A percentile compares a stretch with the other conserved stretches of the same genome.
Conservation (phyloP, 2,113 vertebrate genomes). For the Saccopteryx leptura region DNA sequence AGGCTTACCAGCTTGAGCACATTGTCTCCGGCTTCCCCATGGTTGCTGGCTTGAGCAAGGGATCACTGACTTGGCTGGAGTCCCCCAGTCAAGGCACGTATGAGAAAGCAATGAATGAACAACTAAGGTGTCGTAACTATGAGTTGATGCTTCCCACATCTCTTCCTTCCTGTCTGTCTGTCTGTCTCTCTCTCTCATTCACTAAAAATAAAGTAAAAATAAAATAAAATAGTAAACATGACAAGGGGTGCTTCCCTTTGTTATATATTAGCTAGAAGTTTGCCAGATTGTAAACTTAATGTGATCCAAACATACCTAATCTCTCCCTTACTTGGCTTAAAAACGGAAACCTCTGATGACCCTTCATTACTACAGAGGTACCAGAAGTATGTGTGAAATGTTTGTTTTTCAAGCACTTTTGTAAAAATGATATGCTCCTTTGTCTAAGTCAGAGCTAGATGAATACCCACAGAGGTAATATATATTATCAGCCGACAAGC, state of each 20-base stretch:
- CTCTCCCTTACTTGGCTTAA: not conserved
- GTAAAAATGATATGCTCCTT: not conserved
- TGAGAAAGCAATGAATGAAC: no score
- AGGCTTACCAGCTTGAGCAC: no score
- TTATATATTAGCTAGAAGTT: not conserved
- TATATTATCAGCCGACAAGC: slow-evolving; percentile 2
- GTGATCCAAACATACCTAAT: not conserved
- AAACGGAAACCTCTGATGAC: not conserved
- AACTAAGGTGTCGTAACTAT: no score
- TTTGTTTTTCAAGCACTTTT: slow-evolving; percentile 8
- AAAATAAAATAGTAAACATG: not conserved
- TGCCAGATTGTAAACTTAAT: slow-evolving; percentile 1
- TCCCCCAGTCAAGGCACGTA: no score
- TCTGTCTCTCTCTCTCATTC: no score
- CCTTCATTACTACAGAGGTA: not conserved
- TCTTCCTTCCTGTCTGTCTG: no score
- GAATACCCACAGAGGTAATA: slow-evolving; percentile 8
- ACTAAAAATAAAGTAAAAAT: no score
- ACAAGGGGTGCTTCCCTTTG: not conserved
- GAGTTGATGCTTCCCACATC: no score
- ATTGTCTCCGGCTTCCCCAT: no score
- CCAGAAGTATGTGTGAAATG: not conserved
- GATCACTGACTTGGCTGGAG: no score
- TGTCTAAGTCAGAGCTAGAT: not conserved
- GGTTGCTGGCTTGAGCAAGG: no score